These are phyloP conservation scores for Nomada fabriciana DNA, from an alignment of 2,888 invertebrate species.

Conservation along the genomic window DNA sequence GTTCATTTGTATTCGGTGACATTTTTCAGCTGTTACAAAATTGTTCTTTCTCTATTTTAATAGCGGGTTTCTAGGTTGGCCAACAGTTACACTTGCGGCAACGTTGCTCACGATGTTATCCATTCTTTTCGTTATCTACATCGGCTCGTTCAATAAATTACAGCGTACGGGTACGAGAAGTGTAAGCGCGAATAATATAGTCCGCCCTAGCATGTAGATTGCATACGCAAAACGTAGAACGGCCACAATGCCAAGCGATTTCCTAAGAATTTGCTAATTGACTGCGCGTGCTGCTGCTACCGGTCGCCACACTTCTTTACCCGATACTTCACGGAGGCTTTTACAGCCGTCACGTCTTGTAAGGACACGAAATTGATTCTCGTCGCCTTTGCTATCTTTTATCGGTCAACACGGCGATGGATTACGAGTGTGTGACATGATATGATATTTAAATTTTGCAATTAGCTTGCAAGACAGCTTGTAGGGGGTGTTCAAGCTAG, in stretches of 20 bases:
- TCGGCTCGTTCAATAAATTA: slow-evolving; percentile 59
- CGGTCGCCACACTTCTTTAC: slow-evolving; percentile 28
- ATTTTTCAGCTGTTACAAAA: slow-evolving; percentile 17
- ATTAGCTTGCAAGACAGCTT: too few relatives aligned
- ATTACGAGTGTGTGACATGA: neutral
- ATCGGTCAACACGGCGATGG: too few relatives aligned
- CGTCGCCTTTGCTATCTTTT: neutral
- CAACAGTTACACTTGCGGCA: slow-evolving; percentile 19
- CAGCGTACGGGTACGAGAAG: slow-evolving; percentile 50
- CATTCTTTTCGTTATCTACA: slow-evolving; percentile 49
- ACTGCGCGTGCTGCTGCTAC: slow-evolving; percentile 41
- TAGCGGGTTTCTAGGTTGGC: slow-evolving; percentile 55
- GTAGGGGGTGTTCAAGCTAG: too few relatives aligned
- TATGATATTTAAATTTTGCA: neutral
- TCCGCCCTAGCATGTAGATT: slow-evolving; percentile 79
- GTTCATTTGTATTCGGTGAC: neutral
- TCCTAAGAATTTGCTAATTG: slow-evolving; percentile 60
- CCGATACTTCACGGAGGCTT: slow-evolving; percentile 34
- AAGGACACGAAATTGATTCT: slow-evolving; percentile 45
- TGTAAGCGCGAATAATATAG: slow-evolving; percentile 79
- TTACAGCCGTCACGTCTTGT: slow-evolving; percentile 20
- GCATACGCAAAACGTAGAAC: slow-evolving; percentile 69
- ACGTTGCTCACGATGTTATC: slow-evolving; percentile 45
- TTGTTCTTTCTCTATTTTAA: slow-evolving; percentile 26
- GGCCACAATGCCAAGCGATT: slow-evolving; percentile 79